These are phyloP conservation scores for Microctenopoma lineatum DNA, from an alignment of 2,797 vertebrate species.

Conservation along the genomic window DNA sequence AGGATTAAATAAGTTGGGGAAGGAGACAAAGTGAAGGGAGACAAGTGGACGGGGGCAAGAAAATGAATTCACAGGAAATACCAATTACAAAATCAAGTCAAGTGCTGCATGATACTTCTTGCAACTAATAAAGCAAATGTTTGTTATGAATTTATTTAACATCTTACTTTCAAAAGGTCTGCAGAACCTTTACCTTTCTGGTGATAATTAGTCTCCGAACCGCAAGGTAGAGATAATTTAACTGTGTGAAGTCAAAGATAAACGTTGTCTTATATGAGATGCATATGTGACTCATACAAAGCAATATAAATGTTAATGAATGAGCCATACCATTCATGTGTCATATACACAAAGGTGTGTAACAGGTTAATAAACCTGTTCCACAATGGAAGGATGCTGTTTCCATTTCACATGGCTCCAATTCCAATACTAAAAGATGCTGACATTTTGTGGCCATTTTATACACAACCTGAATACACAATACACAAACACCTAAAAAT, in stretches of 20 bases:
- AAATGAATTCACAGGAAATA: conserved; percentile 6
- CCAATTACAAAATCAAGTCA: not conserved
- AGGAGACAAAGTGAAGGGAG: not conserved
- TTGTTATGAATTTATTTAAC: not conserved
- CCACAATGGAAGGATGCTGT: no score
- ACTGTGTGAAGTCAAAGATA: not conserved
- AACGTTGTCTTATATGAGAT: not conserved
- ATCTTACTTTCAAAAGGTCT: not conserved
- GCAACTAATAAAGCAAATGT: not conserved
- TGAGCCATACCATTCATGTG: no score
- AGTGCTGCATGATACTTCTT: not conserved
- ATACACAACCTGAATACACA: no score
- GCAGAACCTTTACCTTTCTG: not conserved
- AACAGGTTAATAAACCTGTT: no score
- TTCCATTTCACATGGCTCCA: no score
- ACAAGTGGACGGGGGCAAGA: not conserved
- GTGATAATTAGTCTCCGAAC: not conserved
- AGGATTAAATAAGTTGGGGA: conserved; percentile 13
- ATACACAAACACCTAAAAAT: no score
- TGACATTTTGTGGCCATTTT: no score
- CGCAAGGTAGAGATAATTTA: not conserved
- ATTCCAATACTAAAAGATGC: no score
- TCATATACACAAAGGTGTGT: no score
- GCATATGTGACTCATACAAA: not conserved
- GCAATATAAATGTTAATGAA: no score